Evolutionary conservation across 2,888 invertebrate species (phyloP), one percentile per base, ranked within the genome.

Genomic region (Amaurobius ferox): DNA sequence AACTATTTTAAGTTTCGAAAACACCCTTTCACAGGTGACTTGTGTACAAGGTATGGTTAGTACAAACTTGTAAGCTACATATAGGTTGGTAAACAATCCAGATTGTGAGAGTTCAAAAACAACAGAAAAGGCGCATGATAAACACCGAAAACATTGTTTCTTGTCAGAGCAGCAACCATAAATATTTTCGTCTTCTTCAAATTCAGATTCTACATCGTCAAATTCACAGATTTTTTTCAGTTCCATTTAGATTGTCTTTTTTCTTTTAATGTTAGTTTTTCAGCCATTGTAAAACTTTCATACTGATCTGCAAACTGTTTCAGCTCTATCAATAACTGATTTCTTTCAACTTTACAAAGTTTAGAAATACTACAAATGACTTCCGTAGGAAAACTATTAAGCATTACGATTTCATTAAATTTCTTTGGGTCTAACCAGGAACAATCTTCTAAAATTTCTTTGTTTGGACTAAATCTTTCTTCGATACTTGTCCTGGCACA

Each of bases 1-100:
- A 61, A 61, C 29, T 28, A 26, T 62, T 62, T 62, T 62, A 13
- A 62, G 28, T 28, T 62, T 62, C 3, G 62, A 62, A 62, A 62
- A 62, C 3, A 29, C 5, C 29, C 62, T 62, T 62, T 62, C 28
- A 62, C 62, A 62, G 1, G 62, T 62, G 28, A 62, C 62, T 62
- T 62, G 62, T 0, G 29, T 62, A 26, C 62, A 62, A 62, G 62
- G 62, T 62, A 62, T 62, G 28, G 62, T 62, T 29, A 62, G 62
- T 62, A 62, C 28, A 26, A 62, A 62, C 9, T 62, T 62, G 28
- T 62, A 62, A 16, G 28, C 9, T 1, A 62, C 62, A 62, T 62
- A 62, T 29, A 62, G 62, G 29, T 62, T 62, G 28, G 62, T 62
- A 62, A 26, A 62, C 16, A 62, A 13, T 23, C 29, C 61, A 7